These are phyloP conservation scores for Hoplostethus atlanticus DNA, from an alignment of 2,797 vertebrate species.

Conservation along the genomic window DNA sequence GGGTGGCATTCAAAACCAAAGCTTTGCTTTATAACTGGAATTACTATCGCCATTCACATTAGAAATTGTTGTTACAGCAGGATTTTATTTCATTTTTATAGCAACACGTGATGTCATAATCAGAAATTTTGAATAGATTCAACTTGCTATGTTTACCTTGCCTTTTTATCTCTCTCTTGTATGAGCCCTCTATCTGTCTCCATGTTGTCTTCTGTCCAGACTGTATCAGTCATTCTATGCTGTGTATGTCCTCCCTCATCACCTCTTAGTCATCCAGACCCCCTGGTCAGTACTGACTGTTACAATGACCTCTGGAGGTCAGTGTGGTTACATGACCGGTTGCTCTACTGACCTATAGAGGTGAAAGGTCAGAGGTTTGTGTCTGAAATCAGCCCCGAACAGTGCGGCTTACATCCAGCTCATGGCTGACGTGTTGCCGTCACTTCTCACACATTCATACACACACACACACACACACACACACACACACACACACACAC, in stretches of 20 bases:
- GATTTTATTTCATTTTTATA: background rate
- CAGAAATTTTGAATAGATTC: background rate
- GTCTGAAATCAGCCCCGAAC: conserved; percentile 14
- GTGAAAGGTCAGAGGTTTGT: conserved; percentile 39
- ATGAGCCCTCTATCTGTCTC: no score
- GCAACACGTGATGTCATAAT: no score
- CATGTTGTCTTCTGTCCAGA: no score
- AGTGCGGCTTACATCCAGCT: background rate
- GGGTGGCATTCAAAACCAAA: background rate
- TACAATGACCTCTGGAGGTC: background rate
- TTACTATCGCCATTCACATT: background rate
- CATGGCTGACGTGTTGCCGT: background rate
- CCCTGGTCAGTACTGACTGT: conserved; percentile 4
- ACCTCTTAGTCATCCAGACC: background rate
- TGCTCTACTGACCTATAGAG: conserved; percentile 44
- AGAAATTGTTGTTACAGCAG: background rate
- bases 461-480: conserved; percentile 14
- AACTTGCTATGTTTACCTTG: no score
- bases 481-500: background rate
- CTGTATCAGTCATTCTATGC: background rate
- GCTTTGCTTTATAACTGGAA: background rate
- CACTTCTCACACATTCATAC: background rate
- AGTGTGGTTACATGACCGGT: background rate
- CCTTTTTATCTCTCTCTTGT: no score
- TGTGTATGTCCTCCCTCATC: background rate